phyloP scores from a whole-genome alignment of 64 coral and sea anemone genomes.

The Montipora capricornis region DNA sequence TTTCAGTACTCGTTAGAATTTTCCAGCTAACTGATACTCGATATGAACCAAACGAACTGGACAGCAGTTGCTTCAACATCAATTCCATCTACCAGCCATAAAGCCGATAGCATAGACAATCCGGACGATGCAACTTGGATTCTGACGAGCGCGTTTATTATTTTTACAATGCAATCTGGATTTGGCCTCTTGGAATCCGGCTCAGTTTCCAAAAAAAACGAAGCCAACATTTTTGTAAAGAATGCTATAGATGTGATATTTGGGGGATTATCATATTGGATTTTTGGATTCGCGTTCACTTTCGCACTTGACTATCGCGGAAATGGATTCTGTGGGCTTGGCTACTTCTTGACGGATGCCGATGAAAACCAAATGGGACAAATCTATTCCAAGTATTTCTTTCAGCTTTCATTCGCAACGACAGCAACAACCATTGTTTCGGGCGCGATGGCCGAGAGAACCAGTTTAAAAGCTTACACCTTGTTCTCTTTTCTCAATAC shows the following conservation, averaged over 20 bases:
- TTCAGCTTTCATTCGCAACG: constrained; percentile 56
- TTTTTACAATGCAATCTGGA: constrained; percentile 68
- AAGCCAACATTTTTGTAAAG: constrained; percentile 55
- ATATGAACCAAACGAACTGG: background rate
- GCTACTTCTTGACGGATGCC: constrained; percentile 49
- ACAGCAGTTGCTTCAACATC: background rate
- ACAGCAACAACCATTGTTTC: constrained; percentile 70
- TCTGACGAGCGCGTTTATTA: constrained; percentile 54
- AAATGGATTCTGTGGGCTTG: constrained; percentile 27
- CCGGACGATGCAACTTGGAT: constrained; percentile 66
- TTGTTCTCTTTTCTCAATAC: constrained; percentile 59
- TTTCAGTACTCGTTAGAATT: too few relatives aligned
- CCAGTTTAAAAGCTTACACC: constrained; percentile 38
- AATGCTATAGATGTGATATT: constrained; percentile 56
- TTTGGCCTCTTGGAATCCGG: constrained; percentile 64
- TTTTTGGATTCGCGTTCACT: constrained; percentile 60
- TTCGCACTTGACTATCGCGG: background rate
- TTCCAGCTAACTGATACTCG: background rate
- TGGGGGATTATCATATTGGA: constrained; percentile 58
- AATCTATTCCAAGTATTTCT: constrained; percentile 44
- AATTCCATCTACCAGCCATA: background rate
- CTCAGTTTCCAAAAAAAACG: constrained; percentile 57
- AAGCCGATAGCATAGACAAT: background rate
- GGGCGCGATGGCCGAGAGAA: constrained; percentile 61
- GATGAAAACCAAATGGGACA: constrained; percentile 27